Percentiles rank a stretch among this genome's conserved stretches.
Conservation (phyloP, 2,113 vertebrate genomes). For the Clarias magur region DNA sequence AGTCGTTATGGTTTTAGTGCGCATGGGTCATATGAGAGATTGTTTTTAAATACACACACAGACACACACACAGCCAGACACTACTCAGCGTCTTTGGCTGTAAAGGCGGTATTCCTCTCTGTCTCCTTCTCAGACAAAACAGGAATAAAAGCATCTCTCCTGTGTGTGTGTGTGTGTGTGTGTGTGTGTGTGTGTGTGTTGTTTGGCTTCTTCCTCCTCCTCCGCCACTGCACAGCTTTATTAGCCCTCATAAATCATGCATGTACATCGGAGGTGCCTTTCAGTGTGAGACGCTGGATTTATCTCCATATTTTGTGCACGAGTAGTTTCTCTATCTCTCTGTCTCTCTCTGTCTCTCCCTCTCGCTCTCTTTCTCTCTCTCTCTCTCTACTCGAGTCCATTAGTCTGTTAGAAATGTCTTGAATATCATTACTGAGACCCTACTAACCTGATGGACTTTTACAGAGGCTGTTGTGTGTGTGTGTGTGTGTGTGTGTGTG, state of each 20-base stretch:
- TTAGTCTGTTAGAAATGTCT: slow-evolving; percentile 23
- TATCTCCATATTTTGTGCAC: slow-evolving; percentile 22
- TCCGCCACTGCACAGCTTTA: not conserved
- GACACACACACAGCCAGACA: not conserved
- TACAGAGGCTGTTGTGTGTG: not conserved
- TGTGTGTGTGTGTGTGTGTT: not conserved
- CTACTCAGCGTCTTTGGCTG: not conserved
- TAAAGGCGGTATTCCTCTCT: not conserved
- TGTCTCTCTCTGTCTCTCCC: too few relatives aligned
- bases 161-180: not conserved
- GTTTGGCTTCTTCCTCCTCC: not conserved
- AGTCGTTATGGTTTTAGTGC: not conserved
- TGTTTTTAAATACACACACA: slow-evolving; percentile 15
- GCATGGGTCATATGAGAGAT: not conserved
- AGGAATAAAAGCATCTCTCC: not conserved
- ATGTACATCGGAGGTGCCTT: not conserved
- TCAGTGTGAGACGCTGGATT: slow-evolving; percentile 18
- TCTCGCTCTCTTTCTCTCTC: not conserved
- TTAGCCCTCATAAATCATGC: slow-evolving; percentile 26
- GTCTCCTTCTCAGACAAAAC: not conserved
- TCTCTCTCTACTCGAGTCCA: not conserved
- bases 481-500: not conserved
- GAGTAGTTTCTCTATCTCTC: not conserved
- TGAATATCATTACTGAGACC: slow-evolving; percentile 31
- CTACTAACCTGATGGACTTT: not conserved